These are phyloP conservation scores for Dicrurus megarhynchus DNA, from an alignment of 2,113 vertebrate species.

Conservation along the genomic window DNA sequence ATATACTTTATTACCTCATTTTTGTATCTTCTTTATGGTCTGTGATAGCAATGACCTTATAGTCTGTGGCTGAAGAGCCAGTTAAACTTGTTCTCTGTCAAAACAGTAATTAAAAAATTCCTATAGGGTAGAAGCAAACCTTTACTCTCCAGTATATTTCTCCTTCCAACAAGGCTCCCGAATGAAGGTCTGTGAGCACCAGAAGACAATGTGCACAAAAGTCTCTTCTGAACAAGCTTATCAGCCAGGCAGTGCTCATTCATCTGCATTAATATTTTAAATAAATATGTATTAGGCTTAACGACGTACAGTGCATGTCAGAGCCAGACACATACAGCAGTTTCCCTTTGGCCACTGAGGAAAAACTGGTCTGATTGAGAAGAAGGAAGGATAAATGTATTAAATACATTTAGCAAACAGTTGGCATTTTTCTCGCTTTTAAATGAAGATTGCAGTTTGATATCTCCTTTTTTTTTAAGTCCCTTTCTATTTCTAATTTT, in stretches of 20 bases:
- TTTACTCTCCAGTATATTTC: conserved; percentile 7
- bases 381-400: not conserved
- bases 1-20: conserved; percentile 66
- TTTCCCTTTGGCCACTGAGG: not conserved
- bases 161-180: not conserved
- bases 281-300: conserved; percentile 35
- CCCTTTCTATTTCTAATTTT: not conserved
- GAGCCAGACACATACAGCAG: not conserved
- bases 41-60: conserved; percentile 67
- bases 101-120: conserved; percentile 66
- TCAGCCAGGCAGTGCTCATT: not conserved
- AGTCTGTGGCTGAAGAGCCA: conserved; percentile 38
- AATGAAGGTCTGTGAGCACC: not conserved
- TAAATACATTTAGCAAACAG: not conserved
- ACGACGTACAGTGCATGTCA: accelerated
- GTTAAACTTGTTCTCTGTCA: conserved; percentile 65
- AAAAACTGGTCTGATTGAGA: not conserved
- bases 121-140: conserved; percentile 35
- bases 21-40: conserved; percentile 67
- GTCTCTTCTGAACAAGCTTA: not conserved
- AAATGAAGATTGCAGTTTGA: not conserved
- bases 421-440: not conserved
- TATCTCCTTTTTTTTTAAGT: not conserved
- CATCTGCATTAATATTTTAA: conserved; percentile 48
- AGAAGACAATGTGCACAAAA: not conserved